Evolutionary conservation across 2,797 vertebrate species (phyloP), one percentile per base, ranked within the genome.

Genomic region (Typhlichthys subterraneus): DNA sequence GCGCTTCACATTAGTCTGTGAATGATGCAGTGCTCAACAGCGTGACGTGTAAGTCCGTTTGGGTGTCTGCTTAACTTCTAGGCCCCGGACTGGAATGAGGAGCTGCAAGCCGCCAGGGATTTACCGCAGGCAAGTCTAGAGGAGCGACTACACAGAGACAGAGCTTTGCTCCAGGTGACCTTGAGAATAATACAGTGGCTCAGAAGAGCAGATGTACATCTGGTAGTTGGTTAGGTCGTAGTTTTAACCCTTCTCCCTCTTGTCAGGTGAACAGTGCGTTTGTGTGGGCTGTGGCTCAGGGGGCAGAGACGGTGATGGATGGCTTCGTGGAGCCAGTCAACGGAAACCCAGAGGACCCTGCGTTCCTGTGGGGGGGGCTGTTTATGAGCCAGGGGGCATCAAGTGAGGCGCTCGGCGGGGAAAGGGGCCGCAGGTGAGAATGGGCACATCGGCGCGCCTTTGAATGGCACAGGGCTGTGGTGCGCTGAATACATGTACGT

Each of bases 81-180:
- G 93, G 77, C 81, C 62, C 88, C 90, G 69, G 93, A 94, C 73
- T 94, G 93, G 93, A 94, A 94, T 70, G 93, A 94, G 76, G 93
- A 94, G 77, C 63, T 94, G 65, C 93, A 94, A 71, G 78, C 82
- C 54, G 90, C 92, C 56, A 86, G 87, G 85, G 91, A 92, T 84
- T 91, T 93, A 62, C 90, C 93, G 12, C 76, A 89, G 55, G 69
- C 67, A 45, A 89, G 60, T 59, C 69, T 91, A 68, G 93, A 93
- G 69, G 90, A 94, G 79, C 87, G 91, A 72, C 79, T 94, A 60
- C 88, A 84, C 53, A 90, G 91, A 76, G 92, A 92, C 65, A 87
- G 76, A 79, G 77, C 91, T 31, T 54, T 94, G 71, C 83, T 94
- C 9, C 90, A 94, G 86, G 93, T 94, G 77, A 67, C 42, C 1